Conservation (phyloP, 1,140 invertebrate species). For the Drosophila malerkotliana region DNA sequence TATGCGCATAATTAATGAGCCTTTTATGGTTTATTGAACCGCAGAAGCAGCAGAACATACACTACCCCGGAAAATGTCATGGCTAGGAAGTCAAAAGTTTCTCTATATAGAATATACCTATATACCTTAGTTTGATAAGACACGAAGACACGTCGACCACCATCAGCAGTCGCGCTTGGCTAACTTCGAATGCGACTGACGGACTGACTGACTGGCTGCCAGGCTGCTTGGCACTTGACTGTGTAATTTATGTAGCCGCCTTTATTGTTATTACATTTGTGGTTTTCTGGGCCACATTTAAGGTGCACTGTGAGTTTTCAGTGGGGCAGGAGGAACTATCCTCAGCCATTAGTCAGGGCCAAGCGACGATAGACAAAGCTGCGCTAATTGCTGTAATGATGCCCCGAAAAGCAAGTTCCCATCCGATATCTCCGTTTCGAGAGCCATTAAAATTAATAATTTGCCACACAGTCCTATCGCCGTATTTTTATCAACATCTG, state of each 20-base stretch:
- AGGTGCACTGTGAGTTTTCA: slow-evolving; percentile 5
- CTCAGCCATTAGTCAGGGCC: slow-evolving; percentile 64
- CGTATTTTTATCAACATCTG: slow-evolving; percentile 64
- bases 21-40: slow-evolving; percentile 84
- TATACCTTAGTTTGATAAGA: slow-evolving; percentile 57
- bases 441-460: slow-evolving; percentile 78
- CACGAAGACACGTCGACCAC: slow-evolving; percentile 16
- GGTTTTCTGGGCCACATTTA: slow-evolving; percentile 33
- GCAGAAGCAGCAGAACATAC: slow-evolving; percentile 53
- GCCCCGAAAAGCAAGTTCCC: slow-evolving; percentile 24
- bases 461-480: slow-evolving; percentile 64
- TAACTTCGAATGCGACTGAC: slow-evolving; percentile 52
- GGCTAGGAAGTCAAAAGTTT: slow-evolving; percentile 55
- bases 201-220: neutral
- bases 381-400: slow-evolving; percentile 60
- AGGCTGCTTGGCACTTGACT: slow-evolving; percentile 60
- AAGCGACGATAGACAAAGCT: slow-evolving; percentile 67
- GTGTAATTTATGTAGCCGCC: slow-evolving; percentile 72
- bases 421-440: slow-evolving; percentile 35
- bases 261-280: slow-evolving; percentile 75
- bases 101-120: neutral
- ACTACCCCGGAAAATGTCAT: slow-evolving; percentile 52
- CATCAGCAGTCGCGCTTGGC: slow-evolving; percentile 64
- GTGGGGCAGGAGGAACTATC: slow-evolving; percentile 29
- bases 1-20: slow-evolving; percentile 84